Conservation (phyloP, 2,888 invertebrate genomes). For the Microchrysa polita region DNA sequence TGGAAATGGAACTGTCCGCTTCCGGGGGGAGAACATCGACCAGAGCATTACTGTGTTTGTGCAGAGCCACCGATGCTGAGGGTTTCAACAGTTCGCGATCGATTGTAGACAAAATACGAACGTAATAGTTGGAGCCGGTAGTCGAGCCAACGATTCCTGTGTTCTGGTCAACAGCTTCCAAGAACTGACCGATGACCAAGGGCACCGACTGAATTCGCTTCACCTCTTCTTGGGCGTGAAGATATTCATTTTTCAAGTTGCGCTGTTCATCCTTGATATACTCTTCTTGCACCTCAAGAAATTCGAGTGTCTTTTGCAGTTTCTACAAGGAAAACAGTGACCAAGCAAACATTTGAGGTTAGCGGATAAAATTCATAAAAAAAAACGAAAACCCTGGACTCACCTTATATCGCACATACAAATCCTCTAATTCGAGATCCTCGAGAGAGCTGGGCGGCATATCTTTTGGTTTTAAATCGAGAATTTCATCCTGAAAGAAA, state of each 20-base stretch:
- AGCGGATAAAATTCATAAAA: slow-evolving; percentile 8
- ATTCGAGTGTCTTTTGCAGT: slow-evolving; percentile 95
- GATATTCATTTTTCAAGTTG: slow-evolving; percentile 97
- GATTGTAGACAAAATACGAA: slow-evolving; percentile 96
- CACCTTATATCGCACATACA: slow-evolving; percentile 96
- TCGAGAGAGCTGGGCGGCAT: slow-evolving; percentile 76
- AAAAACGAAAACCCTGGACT: not conserved
- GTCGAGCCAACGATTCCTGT: slow-evolving; percentile 99
- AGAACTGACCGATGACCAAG: slow-evolving; percentile 97
- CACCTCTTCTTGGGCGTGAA: slow-evolving; percentile 98
- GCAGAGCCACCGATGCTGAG: slow-evolving; percentile 97
- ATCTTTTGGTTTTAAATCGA: slow-evolving; percentile 73
- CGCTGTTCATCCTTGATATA: slow-evolving; percentile 99
- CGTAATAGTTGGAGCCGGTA: slow-evolving; percentile 99
- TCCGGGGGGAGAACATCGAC: slow-evolving; percentile 99
- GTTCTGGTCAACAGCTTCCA: slow-evolving; percentile 99
- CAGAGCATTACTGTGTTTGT: slow-evolving; percentile 99
- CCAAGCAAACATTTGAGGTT: slow-evolving; percentile 38
- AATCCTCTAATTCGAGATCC: slow-evolving; percentile 88
- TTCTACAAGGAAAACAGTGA: slow-evolving; percentile 70
- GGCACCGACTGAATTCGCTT: slow-evolving; percentile 99
- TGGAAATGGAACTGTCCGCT: slow-evolving; percentile 98
- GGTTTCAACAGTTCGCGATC: slow-evolving; percentile 97
- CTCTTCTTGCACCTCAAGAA: slow-evolving; percentile 98
- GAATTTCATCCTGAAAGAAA: slow-evolving; percentile 71